Percentiles rank a stretch among this genome's conserved stretches.
These are phyloP conservation scores for Tiaroga cobitis DNA, from an alignment of 2,797 vertebrate species.

Conservation along the genomic window DNA sequence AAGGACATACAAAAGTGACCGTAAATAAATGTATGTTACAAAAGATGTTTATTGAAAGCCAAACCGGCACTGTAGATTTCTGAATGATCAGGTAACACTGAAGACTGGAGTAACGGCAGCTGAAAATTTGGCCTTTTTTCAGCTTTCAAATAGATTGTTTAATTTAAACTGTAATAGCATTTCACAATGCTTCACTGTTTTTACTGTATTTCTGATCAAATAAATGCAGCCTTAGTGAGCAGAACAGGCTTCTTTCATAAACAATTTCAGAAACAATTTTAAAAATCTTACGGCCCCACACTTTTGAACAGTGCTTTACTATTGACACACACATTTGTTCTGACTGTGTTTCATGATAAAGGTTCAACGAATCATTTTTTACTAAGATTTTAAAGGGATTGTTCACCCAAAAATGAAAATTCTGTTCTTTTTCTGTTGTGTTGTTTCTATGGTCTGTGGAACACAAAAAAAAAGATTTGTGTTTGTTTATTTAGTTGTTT, in stretches of 20 bases:
- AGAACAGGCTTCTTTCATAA: neutral
- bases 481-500: no score
- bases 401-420: neutral
- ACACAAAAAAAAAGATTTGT: no score
- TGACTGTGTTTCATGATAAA: neutral
- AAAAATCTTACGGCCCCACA: neutral
- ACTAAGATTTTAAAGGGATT: neutral
- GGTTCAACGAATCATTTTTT: neutral
- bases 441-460: neutral
- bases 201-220: neutral
- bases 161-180: neutral
- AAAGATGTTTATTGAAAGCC: no score
- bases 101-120: no score
- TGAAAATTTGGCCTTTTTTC: no score
- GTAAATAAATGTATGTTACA: no score
- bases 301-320: neutral
- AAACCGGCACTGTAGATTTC: neutral
- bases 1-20: no score
- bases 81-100: neutral
- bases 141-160: neutral
- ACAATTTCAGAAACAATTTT: neutral
- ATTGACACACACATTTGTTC: neutral
- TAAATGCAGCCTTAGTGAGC: neutral
- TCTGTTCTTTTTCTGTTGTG: neutral
- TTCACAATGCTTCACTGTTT: neutral